A percentile compares a stretch with the other conserved stretches of the same genome.
Conservation (phyloP, 2,113 vertebrate species). For the Suricata suricatta region DNA sequence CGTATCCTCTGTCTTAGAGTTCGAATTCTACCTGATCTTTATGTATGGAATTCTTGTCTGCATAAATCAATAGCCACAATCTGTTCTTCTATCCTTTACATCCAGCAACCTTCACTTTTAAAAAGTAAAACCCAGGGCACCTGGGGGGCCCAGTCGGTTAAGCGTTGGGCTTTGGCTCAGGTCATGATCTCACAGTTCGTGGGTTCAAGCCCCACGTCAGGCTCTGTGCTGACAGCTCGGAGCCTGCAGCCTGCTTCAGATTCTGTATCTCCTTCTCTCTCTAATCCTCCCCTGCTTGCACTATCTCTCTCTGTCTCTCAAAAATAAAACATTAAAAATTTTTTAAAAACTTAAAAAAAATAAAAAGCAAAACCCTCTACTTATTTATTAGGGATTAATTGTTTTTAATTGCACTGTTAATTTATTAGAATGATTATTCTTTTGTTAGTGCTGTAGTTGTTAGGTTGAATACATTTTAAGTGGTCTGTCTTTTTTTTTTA, state of each 20-base stretch:
- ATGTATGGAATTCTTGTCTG: conserved; percentile 29
- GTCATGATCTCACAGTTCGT: no score
- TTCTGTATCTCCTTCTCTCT: no score
- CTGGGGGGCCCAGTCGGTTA: no score
- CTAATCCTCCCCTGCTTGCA: no score
- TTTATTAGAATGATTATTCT: background rate
- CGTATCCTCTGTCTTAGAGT: background rate
- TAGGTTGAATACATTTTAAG: background rate
- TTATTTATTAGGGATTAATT: conserved; percentile 21
- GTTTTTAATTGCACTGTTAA: background rate
- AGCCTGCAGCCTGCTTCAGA: no score
- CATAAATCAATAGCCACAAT: background rate
- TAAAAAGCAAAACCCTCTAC: background rate
- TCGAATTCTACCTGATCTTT: background rate
- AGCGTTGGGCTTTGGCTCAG: no score
- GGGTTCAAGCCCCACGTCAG: no score
- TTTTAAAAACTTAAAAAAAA: no score
- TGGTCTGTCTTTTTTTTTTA: background rate
- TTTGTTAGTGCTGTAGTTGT: background rate
- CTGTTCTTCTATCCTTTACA: background rate
- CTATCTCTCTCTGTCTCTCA: no score
- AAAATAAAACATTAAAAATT: no score
- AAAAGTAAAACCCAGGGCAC: background rate
- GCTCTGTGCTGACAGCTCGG: no score
- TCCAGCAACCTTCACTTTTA: background rate